A percentile compares a stretch with the other conserved stretches of the same genome.
These are phyloP conservation scores for Hyperoodon ampullatus DNA, from an alignment of 2,113 vertebrate species.

Conservation along the genomic window DNA sequence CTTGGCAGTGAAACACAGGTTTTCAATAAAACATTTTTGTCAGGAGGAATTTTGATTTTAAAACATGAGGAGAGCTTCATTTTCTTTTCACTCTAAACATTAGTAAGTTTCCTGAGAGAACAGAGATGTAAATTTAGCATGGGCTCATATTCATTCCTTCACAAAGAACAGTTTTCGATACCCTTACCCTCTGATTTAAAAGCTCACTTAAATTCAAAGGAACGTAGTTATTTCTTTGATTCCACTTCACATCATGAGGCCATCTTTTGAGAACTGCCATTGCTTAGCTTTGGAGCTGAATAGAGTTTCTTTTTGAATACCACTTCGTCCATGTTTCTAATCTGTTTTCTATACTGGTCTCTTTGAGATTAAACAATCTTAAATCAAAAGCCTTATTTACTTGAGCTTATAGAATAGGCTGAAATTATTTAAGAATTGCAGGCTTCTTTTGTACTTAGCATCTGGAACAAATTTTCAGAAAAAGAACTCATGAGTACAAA, in stretches of 20 bases:
- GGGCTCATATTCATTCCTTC: slow-evolving; percentile 27
- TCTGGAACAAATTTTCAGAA: slow-evolving; percentile 33
- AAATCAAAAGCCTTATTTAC: slow-evolving; percentile 63
- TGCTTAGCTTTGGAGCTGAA: slow-evolving; percentile 18
- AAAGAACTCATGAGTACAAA: slow-evolving; percentile 37
- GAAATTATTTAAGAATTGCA: slow-evolving; percentile 68
- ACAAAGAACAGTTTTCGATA: slow-evolving; percentile 58
- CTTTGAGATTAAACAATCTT: background rate
- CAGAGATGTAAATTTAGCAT: slow-evolving; percentile 51
- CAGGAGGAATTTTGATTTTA: background rate
- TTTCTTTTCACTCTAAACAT: background rate
- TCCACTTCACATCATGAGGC: background rate
- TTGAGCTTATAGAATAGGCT: slow-evolving; percentile 55
- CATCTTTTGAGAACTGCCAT: background rate
- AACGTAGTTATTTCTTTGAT: background rate
- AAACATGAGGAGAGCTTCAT: background rate
- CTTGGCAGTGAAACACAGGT: slow-evolving; percentile 2
- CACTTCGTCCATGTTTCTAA: background rate
- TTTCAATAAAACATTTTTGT: slow-evolving; percentile 26
- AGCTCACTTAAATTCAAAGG: slow-evolving; percentile 46
- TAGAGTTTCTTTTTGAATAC: slow-evolving; percentile 5
- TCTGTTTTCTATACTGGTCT: slow-evolving; percentile 33
- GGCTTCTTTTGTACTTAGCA: background rate
- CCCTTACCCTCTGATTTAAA: slow-evolving; percentile 27
- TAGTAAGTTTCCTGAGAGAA: slow-evolving; percentile 35